A percentile compares a stretch with the other conserved stretches of the same genome.
Conservation (phyloP, 2,888 invertebrate genomes). For the Sarcophaga rosellei region DNA sequence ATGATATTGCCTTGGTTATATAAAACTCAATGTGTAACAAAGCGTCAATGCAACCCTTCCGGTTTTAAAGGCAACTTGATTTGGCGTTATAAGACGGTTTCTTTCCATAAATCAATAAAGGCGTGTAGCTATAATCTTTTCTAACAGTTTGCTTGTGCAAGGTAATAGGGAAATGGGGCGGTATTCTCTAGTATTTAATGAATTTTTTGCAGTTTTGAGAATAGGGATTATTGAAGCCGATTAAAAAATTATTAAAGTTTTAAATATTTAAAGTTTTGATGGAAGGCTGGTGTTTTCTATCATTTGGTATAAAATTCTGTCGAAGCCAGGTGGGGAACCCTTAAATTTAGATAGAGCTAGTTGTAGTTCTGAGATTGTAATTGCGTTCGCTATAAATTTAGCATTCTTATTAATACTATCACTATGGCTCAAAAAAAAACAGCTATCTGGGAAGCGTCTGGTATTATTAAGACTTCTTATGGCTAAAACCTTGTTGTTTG, state of each 20-base stretch:
- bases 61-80: conserved; percentile 26
- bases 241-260: neutral
- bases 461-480: conserved; percentile 1
- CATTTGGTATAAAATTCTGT: conserved; percentile 12
- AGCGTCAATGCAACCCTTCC: conserved; percentile 7
- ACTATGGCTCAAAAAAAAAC: neutral
- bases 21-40: conserved; percentile 1
- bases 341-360: neutral
- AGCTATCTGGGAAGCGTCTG: neutral
- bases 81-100: neutral
- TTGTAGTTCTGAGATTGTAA: neutral
- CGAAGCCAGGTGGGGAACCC: neutral
- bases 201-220: neutral
- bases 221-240: neutral
- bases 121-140: neutral
- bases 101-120: neutral
- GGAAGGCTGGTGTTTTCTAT: neutral
- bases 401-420: neutral
- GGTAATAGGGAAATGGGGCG: conserved; percentile 6
- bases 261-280: neutral
- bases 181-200: neutral
- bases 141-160: neutral
- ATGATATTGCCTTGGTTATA: neutral
- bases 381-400: neutral
- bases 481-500: neutral